Evolutionary conservation across 2,888 invertebrate genomes (phyloP), one percentile per base, ranked within the genome.

Genomic region (Macropis europaea): DNA sequence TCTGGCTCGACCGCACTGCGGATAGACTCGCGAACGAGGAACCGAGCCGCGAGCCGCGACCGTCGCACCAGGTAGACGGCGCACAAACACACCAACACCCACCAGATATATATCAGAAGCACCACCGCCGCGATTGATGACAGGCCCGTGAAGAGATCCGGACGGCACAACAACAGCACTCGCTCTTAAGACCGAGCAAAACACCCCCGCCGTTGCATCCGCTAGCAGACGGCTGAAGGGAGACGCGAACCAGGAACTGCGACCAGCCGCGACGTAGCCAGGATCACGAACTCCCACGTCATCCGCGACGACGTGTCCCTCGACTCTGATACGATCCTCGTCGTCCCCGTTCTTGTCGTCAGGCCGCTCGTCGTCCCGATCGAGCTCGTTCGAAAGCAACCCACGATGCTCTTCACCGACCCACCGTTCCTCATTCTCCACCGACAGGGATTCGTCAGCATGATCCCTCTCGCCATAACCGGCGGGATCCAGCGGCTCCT

Each of bases 1-100:
- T 84, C 84, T 79, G 84, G 83, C 81, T 87, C 87, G 89, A 84
- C 86, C 85, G 84, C 86, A 78, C 73, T 78, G 69, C 78, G 77
- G 73, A 67, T 70, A 77, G n/a, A n/a, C n/a, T n/a, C 66, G 71
- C 76, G 72, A 69, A 70, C 73, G 63, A 71, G 56, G 68, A 56
- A 74, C 73, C 47, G 15, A 28, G 28, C 30, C 47, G 17, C 30
- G 17, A 17, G 32, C 69, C 78, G 80, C 77, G 72, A 69, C 71
- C 77, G 72, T n/a, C n/a, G n/a, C n/a, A n/a, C n/a, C n/a, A n/a
- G 79, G 72, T 72, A 77, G 72, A 77, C 79, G 79, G 61, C 72
- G 68, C 78, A 79, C 76, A 73, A 73, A 69, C 73, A 72, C 79
- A 79, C 67, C 75, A 71, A 47, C 79, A 73, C 61, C 76, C 69